These are phyloP conservation scores for Tetragonisca angustula DNA, from an alignment of 2,888 invertebrate species.

Conservation along the genomic window DNA sequence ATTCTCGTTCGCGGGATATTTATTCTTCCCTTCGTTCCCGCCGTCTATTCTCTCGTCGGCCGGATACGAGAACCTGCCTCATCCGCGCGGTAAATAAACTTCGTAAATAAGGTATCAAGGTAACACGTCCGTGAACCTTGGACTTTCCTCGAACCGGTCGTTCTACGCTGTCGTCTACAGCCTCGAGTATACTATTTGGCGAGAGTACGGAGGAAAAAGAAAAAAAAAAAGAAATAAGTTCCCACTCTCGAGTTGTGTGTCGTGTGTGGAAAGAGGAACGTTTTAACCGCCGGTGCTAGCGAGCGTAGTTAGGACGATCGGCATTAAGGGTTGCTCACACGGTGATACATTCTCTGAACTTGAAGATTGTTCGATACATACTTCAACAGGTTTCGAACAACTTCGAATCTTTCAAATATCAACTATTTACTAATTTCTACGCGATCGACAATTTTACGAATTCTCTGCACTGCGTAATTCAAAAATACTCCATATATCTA, in stretches of 20 bases:
- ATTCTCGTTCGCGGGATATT: conserved; percentile 16
- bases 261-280: conserved; percentile 19
- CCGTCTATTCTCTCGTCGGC: neutral
- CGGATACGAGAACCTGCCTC: neutral
- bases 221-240: conserved; percentile 27
- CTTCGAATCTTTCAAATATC: neutral
- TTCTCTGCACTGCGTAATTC: neutral
- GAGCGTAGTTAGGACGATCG: conserved; percentile 59
- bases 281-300: conserved; percentile 53
- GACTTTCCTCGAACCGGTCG: neutral
- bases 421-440: neutral
- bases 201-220: neutral
- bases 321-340: conserved; percentile 64
- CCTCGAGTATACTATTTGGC: conserved; percentile 3
- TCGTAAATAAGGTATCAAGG: neutral
- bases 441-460: neutral
- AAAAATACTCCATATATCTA: neutral
- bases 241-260: neutral
- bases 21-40: conserved; percentile 17
- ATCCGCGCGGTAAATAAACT: neutral
- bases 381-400: neutral
- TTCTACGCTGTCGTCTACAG: neutral
- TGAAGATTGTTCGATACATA: neutral
- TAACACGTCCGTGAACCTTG: neutral
- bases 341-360: neutral